A percentile compares a stretch with the other conserved stretches of the same genome.
Evolutionary conservation across 2,797 vertebrate species (phyloP).

Genomic region (Perodicticus potto): DNA sequence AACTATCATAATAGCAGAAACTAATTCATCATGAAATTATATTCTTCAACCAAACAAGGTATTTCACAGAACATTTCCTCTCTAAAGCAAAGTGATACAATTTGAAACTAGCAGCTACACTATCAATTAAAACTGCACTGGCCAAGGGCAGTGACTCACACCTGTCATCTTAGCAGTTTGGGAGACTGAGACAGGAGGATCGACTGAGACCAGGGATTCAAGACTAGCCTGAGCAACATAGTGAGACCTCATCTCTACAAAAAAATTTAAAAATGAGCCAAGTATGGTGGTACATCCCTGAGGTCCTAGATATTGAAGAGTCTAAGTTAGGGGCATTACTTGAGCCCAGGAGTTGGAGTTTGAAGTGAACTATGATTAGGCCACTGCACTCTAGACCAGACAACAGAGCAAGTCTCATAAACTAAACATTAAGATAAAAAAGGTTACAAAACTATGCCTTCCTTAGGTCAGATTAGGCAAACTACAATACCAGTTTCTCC

Average conservation of each 20-base stretch:
- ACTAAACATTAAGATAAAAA: not conserved
- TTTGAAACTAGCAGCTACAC: slow-evolving; percentile 55
- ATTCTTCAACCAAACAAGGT: slow-evolving; percentile 47
- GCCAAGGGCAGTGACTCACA: not conserved
- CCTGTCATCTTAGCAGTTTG: not conserved
- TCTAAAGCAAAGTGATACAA: slow-evolving; percentile 66
- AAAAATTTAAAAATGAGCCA: not conserved
- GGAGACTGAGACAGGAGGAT: not conserved
- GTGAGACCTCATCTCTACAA: not conserved
- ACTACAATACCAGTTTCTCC: not conserved
- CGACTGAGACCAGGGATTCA: not conserved
- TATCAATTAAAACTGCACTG: slow-evolving; percentile 34
- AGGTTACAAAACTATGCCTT: slow-evolving; percentile 16
- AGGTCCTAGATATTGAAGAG: not conserved
- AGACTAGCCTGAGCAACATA: not conserved
- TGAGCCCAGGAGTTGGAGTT: not conserved
- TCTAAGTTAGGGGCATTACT: not conserved
- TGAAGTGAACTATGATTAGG: not conserved
- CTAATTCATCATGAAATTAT: slow-evolving; percentile 18
- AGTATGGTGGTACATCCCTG: not conserved
- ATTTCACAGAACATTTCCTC: slow-evolving; percentile 29
- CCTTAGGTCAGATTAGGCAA: not conserved
- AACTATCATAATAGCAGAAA: slow-evolving; percentile 21
- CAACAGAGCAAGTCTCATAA: not conserved
- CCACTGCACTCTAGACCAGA: not conserved